Evolutionary conservation across 2,797 vertebrate species (phyloP).

Genomic region (Eulemur rubriventer): DNA sequence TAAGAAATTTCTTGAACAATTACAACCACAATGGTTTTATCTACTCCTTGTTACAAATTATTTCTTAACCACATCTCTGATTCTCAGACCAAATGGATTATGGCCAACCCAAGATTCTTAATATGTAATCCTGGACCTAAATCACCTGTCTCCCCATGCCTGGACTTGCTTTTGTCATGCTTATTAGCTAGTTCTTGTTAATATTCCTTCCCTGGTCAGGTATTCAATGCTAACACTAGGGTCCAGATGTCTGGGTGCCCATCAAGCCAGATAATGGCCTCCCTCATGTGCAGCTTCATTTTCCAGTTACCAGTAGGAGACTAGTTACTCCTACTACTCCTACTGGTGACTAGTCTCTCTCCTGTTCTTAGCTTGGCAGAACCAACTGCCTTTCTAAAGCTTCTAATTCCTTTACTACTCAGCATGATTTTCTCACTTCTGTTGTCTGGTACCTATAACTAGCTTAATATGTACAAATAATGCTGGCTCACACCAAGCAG

Average conservation of each 20-base stretch:
- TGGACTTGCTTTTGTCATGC: slow-evolving; percentile 7
- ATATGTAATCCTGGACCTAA: not conserved
- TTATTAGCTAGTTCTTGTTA: not conserved
- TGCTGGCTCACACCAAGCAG: not conserved
- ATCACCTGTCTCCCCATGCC: not conserved
- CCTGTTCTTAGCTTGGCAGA: not conserved
- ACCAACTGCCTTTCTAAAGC: not conserved
- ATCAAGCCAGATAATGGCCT: not conserved
- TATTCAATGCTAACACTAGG: not conserved
- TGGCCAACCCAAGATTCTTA: slow-evolving; percentile 48
- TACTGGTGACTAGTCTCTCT: not conserved
- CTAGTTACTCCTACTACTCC: no score
- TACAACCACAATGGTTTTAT: slow-evolving; percentile 68
- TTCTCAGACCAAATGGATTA: slow-evolving; percentile 61
- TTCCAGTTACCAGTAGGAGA: not conserved
- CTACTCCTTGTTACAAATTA: slow-evolving; percentile 70
- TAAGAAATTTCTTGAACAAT: slow-evolving; percentile 61
- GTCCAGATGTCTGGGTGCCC: not conserved
- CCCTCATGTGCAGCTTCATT: not conserved
- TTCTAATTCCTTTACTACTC: not conserved
- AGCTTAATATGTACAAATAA: not conserved
- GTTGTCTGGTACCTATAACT: not conserved
- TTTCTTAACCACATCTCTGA: slow-evolving; percentile 65
- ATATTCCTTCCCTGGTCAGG: not conserved
- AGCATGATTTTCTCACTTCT: slow-evolving; percentile 9